These are phyloP conservation scores for Lycopodina hypogea DNA, from an alignment of 37 sponge, comb jelly and placozoan species.

Conservation along the genomic window DNA sequence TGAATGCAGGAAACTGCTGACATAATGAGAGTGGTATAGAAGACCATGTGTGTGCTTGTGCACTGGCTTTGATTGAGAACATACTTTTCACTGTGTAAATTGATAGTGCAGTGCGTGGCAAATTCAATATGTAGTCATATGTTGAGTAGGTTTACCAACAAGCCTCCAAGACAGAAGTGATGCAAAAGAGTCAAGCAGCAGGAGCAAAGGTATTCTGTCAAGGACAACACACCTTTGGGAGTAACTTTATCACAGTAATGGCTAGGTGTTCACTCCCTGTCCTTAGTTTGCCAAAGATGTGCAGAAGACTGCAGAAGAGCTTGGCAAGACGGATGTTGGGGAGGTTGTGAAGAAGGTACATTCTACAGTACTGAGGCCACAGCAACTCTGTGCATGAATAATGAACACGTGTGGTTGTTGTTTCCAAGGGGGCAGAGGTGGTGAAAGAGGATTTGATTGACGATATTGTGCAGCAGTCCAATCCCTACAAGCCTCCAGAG, in stretches of 20 bases:
- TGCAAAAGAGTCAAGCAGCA: conserved; percentile 41
- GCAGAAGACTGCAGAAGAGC: conserved; percentile 53
- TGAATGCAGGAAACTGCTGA: no score
- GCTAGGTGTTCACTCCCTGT: background rate
- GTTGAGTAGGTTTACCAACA: conserved; percentile 32
- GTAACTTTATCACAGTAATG: background rate
- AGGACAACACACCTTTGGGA: background rate
- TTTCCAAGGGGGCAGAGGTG: conserved; percentile 50
- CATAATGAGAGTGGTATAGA: no score
- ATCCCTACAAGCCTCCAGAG: conserved; percentile 69
- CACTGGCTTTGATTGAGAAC: no score
- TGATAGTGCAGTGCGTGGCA: no score
- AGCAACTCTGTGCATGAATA: conserved; percentile 4
- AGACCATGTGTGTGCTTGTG: no score
- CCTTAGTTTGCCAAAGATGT: conserved; percentile 35
- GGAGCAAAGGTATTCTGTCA: conserved; percentile 33
- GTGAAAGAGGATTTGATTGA: conserved; percentile 78
- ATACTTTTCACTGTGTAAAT: no score
- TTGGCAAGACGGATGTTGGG: conserved; percentile 62
- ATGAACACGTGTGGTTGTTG: background rate
- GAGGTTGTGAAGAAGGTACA: conserved; percentile 51
- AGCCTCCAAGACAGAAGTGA: conserved; percentile 49
- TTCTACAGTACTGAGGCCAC: background rate
- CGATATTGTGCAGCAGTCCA: conserved; percentile 66
- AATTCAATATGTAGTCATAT: background rate